A percentile compares a stretch with the other conserved stretches of the same genome.
Conservation (phyloP, 2,113 vertebrate genomes). For the Perognathus longimembris region DNA sequence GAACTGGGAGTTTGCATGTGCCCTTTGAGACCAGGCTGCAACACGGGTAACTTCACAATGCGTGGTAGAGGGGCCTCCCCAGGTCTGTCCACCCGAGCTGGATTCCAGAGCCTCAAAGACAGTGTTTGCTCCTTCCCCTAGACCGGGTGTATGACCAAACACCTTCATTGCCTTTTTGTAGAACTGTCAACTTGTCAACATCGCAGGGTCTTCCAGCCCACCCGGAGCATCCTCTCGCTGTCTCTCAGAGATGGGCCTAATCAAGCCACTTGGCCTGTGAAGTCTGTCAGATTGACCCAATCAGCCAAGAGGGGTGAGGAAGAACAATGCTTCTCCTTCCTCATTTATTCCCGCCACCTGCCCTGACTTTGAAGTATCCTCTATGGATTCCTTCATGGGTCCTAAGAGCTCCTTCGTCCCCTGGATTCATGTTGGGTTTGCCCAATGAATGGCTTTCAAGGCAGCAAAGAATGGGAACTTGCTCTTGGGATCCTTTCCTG, state of each 20-base stretch:
- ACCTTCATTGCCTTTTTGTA: neutral
- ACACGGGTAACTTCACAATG: neutral
- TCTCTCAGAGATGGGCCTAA: neutral
- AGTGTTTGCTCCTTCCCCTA: neutral
- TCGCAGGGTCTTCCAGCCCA: neutral
- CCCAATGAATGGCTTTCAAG: neutral
- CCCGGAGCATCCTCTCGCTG: neutral
- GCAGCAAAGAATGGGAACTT: neutral
- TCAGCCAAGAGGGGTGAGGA: neutral
- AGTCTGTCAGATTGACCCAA: neutral
- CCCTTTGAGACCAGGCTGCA: neutral
- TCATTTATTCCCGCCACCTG: neutral
- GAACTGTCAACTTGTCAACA: neutral
- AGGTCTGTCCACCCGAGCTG: neutral
- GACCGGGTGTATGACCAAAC: neutral
- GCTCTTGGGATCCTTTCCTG: neutral
- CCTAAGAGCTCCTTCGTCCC: neutral
- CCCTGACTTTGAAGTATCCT: neutral
- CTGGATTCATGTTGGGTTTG: neutral
- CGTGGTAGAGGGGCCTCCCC: neutral
- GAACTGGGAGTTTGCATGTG: neutral
- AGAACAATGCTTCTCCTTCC: accelerated
- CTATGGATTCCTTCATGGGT: neutral
- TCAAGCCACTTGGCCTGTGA: neutral
- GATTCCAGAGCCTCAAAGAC: accelerated